Base-by-base conservation (phyloP, 1,140 invertebrate species). In the Drosophila jambulina region DNA sequence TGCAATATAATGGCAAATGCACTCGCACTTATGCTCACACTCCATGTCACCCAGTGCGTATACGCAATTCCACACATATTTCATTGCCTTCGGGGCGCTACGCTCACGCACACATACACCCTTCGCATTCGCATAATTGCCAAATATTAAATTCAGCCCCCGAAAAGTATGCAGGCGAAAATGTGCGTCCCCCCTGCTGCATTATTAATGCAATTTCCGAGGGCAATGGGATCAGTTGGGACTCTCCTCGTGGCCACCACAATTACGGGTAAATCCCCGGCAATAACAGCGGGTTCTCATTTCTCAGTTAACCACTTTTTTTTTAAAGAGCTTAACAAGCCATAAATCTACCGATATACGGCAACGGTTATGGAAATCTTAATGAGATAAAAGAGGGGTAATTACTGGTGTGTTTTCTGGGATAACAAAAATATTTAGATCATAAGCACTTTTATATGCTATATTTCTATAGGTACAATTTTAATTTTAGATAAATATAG, bases 131-230 rank as follows among this genome's bases (percentile, higher is more conserved):
- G 71, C 80, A 87, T 88, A 87, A 87, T 87, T 87, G 64, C 68
- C 83, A 87, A 87, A 88, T 87, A 88, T 88, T 87, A 77, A 88
- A 80, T 88, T 78, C 71, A 29, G 60, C 51, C 75, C 43, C 77
- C 80, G 43, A 83, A 86, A 87, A 87, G 80, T 83, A 78, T 74
- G 80, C 62, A 70, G 54, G 29, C 54, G 29, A 65, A 64, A 68
- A 46, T 53, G 36, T 40, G 29, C 6, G 17, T 9, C 43, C 8
- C 4, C 23, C 25, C 71, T 61, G 48, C 58, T 69, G 42, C 67
- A 83, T 83, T 87, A 87, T 86, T 86, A 83, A 86, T 88, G 83
- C 75, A 59, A 77, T 87, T 83, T 48, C 40, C 49, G 49, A 36
- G 78, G 62, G 49, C 29, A 21, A 32, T 15, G 49, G 13, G 27